Evolutionary conservation across 2,113 vertebrate species (phyloP).

Genomic region (Sapajus apella): DNA sequence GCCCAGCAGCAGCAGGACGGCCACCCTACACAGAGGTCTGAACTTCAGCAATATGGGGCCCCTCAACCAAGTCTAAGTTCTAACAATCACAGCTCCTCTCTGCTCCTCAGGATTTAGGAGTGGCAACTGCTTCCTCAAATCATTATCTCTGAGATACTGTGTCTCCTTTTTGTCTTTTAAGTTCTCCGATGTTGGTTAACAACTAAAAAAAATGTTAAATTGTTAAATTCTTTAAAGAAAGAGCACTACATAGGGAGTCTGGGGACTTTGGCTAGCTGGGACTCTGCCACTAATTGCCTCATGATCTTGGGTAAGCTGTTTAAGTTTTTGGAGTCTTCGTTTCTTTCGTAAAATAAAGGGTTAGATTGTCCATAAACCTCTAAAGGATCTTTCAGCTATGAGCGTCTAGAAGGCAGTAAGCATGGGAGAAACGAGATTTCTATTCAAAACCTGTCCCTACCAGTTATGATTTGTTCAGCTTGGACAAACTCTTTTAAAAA

Average conservation of each 20-base stretch:
- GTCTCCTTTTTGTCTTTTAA: not conserved
- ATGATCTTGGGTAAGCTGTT: not conserved
- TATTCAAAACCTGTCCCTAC: not conserved
- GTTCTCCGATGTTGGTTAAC: not conserved
- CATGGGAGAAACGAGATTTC: not conserved
- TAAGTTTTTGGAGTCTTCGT: not conserved
- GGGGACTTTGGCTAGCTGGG: not conserved
- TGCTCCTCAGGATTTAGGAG: not conserved
- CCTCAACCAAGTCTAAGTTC: not conserved
- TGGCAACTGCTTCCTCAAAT: not conserved
- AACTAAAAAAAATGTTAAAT: not conserved
- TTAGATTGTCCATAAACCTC: not conserved
- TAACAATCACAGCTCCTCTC: not conserved
- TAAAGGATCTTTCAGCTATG: not conserved
- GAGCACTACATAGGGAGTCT: not conserved
- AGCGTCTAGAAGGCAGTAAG: not conserved
- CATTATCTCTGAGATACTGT: not conserved
- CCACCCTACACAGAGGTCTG: not conserved
- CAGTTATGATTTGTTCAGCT: not conserved
- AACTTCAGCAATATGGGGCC: not conserved
- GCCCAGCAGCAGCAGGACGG: not conserved
- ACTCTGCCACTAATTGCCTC: not conserved
- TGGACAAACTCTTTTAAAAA: conserved; percentile 20
- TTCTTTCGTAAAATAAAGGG: conserved; percentile 7
- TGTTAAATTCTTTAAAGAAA: not conserved